Evolutionary conservation across 2,888 invertebrate species (phyloP).

Genomic region (Protophormia terraenovae): DNA sequence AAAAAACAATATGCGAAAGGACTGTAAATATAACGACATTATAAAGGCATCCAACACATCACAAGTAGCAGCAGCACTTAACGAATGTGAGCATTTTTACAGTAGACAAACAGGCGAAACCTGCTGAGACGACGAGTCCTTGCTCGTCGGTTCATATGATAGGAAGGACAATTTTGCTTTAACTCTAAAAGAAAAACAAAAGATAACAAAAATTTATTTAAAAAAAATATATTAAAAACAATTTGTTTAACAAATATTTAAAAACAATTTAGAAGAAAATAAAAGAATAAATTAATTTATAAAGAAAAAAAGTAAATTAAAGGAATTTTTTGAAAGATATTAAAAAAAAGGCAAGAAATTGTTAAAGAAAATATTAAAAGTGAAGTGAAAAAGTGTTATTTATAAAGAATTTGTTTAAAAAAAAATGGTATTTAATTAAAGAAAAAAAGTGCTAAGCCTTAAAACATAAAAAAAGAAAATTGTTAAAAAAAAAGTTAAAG

Average conservation of each 20-base stretch:
- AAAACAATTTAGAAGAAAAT: not conserved
- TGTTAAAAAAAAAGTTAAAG: conserved; percentile 1
- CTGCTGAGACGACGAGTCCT: conserved; percentile 80
- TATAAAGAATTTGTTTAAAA: no score
- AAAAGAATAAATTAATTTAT: conserved; percentile 22
- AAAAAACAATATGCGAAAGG: conserved; percentile 40
- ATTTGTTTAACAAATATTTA: not conserved
- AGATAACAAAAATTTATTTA: conserved; percentile 30
- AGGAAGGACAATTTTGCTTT: conserved; percentile 74
- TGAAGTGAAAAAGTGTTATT: not conserved
- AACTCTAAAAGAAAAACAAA: conserved; percentile 42
- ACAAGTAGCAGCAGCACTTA: conserved; percentile 71
- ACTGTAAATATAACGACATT: conserved; percentile 69
- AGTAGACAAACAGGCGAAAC: conserved; percentile 80
- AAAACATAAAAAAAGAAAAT: no score
- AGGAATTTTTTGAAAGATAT: not conserved
- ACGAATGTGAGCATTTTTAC: conserved; percentile 72
- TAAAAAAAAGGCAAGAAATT: not conserved
- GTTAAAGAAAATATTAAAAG: conserved; percentile 7
- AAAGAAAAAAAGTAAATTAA: conserved; percentile 12
- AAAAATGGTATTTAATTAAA: no score
- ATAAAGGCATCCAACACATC: conserved; percentile 72
- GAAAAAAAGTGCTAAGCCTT: no score
- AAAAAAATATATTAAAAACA: conserved; percentile 11
- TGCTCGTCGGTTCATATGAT: conserved; percentile 80